Percentiles rank a stretch among this genome's conserved stretches.
Conservation (phyloP, 1,140 invertebrate species). For the Brachionus sp. region DNA sequence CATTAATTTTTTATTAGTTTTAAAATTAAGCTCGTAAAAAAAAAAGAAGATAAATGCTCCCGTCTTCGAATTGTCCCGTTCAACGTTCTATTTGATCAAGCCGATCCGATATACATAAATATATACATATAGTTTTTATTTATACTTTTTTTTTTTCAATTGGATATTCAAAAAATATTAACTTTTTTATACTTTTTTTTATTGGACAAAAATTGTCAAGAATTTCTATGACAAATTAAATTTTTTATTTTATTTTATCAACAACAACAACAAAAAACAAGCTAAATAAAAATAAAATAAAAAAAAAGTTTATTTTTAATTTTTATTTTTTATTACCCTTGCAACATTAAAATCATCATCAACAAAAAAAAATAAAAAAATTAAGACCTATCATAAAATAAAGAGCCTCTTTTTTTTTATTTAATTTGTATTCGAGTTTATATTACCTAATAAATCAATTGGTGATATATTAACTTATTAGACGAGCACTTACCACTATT, state of each 20-base stretch:
- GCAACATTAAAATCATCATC: conserved; percentile 28
- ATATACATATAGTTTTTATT: not conserved
- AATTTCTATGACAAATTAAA: conserved; percentile 12
- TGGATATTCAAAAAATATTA: not conserved
- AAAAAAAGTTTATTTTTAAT: not conserved
- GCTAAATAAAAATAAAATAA: conserved; percentile 1
- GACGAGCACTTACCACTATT: not conserved
- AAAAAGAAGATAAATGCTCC: conserved; percentile 5
- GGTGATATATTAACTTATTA: not conserved
- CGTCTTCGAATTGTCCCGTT: conserved; percentile 25
- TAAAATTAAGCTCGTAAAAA: conserved; percentile 36
- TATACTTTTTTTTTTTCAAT: not conserved
- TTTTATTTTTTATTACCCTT: conserved; percentile 34
- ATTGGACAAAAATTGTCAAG: not conserved
- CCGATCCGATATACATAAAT: not conserved
- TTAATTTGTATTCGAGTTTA: not conserved
- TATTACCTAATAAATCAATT: conserved; percentile 42
- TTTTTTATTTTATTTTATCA: conserved; percentile 1
- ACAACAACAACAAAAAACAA: not conserved
- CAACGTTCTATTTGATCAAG: conserved; percentile 18
- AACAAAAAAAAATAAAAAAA: not conserved
- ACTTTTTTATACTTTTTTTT: not conserved
- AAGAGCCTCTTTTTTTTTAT: not conserved
- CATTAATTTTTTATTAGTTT: conserved; percentile 41
- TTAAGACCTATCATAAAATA: not conserved